phyloP scores from a whole-genome alignment of 2,797 vertebrate species.

The Oreonectes daqikongensis region DNA sequence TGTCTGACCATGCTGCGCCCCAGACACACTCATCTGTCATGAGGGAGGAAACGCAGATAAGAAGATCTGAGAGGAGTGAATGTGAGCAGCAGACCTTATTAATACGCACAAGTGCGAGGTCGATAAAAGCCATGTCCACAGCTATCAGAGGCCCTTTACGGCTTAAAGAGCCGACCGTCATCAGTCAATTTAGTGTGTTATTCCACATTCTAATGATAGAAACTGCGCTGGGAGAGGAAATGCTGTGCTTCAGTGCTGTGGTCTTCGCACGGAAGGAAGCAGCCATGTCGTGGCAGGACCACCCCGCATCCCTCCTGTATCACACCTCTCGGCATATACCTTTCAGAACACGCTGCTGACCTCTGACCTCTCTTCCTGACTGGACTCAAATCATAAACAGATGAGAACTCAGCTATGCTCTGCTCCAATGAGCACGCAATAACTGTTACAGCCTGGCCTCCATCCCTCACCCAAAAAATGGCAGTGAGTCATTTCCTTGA shows the following conservation, averaged over 20 bases:
- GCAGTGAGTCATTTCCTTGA: too few species aligned
- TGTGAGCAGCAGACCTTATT: conserved; percentile 54
- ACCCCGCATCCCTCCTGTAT: conserved; percentile 31
- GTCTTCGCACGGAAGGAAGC: conserved; percentile 35
- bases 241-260: conserved; percentile 17
- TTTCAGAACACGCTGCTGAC: conserved; percentile 53
- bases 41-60: conserved; percentile 57
- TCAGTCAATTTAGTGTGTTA: conserved; percentile 46
- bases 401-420: conserved; percentile 66
- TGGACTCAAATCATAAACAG: conserved; percentile 79
- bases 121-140: conserved; percentile 59
- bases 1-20: conserved; percentile 58
- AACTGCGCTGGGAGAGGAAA: conserved; percentile 33
- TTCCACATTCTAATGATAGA: conserved; percentile 42
- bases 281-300: conserved; percentile 43
- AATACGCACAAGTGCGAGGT: conserved; percentile 57
- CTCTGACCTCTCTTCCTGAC: conserved; percentile 79
- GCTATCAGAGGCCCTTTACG: conserved; percentile 56
- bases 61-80: conserved; percentile 54
- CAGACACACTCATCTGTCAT: conserved; percentile 59
- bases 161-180: conserved; percentile 58
- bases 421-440: conserved; percentile 47
- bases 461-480: too few species aligned
- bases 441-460: conserved; percentile 22
- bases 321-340: conserved; percentile 29